Evolutionary conservation across 2,797 vertebrate genomes (phyloP).

Genomic region (Lophotriccus pileatus): DNA sequence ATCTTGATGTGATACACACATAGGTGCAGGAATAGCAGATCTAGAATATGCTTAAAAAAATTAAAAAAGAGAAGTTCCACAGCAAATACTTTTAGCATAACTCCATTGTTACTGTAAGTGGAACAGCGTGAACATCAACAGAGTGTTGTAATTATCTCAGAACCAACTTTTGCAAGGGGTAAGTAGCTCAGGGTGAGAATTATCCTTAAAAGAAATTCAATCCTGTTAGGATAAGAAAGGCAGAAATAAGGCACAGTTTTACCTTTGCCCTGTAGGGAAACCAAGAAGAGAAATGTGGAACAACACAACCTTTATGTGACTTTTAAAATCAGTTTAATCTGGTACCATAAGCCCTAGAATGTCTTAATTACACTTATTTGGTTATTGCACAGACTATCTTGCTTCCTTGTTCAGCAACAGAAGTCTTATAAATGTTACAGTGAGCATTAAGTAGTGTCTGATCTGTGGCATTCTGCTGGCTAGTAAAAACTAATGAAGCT

Average conservation of each 20-base stretch:
- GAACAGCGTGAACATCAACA: neutral
- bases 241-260: neutral
- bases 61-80: neutral
- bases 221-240: slow-evolving; percentile 2
- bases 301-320: neutral
- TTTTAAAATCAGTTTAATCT: neutral
- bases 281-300: neutral
- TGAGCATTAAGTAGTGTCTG: neutral
- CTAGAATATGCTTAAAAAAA: neutral
- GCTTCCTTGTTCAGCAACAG: neutral
- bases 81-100: neutral
- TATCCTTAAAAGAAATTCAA: neutral
- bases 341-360: slow-evolving; percentile 15
- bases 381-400: neutral
- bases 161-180: neutral
- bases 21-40: neutral
- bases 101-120: neutral
- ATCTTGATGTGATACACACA: neutral
- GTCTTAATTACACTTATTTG: neutral
- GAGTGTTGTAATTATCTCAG: neutral
- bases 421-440: neutral
- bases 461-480: neutral
- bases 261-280: neutral
- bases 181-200: neutral
- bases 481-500: neutral